Evolutionary conservation across 2,888 invertebrate genomes (phyloP).

Genomic region (Autographa gamma): DNA sequence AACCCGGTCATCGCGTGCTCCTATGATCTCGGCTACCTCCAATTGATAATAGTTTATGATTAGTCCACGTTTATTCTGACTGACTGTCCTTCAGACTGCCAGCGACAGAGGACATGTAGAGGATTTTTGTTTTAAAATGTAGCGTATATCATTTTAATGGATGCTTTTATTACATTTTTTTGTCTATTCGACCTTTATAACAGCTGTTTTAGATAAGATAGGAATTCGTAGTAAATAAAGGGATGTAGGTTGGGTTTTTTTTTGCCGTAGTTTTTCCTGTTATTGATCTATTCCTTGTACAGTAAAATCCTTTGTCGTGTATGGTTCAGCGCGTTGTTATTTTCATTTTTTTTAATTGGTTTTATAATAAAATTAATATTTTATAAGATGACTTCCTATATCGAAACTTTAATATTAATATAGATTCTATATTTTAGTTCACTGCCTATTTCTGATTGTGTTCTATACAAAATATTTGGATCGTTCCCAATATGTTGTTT

Average conservation of each 20-base stretch:
- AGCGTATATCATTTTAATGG: neutral
- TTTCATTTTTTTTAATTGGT: neutral
- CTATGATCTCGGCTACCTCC: conserved; percentile 73
- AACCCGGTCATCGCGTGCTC: conserved; percentile 75
- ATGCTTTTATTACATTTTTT: neutral
- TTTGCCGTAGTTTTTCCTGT: neutral
- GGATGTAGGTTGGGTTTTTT: neutral
- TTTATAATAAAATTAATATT: neutral
- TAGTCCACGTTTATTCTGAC: conserved; percentile 20
- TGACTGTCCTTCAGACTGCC: conserved; percentile 5
- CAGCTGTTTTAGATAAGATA: conserved; percentile 4
- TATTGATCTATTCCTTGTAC: neutral
- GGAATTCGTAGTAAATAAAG: conserved; percentile 2
- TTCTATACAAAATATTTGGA: neutral
- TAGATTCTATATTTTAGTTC: neutral
- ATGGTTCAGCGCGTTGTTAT: neutral
- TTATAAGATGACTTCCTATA: neutral
- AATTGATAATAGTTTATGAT: conserved; percentile 48
- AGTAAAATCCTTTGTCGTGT: neutral
- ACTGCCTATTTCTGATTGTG: neutral
- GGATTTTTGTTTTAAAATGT: neutral
- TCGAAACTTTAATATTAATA: neutral
- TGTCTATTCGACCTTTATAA: neutral
- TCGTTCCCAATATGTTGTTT: conserved; percentile 2
- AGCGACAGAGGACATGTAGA: neutral